Evolutionary conservation across 1,140 invertebrate species (phyloP).

Genomic region (Plectrocnemia conspersa): DNA sequence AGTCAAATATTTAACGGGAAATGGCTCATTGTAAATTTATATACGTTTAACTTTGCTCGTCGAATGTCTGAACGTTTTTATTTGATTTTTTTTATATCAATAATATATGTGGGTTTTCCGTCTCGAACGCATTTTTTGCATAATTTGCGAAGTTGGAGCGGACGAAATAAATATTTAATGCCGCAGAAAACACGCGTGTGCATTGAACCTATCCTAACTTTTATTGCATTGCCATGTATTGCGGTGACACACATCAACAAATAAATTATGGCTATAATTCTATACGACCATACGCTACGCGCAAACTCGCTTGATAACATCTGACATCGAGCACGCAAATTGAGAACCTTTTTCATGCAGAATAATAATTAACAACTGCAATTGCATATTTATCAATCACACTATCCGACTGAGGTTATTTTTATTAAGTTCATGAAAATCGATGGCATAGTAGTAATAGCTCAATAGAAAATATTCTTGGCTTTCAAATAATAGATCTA

Average conservation of each 20-base stretch:
- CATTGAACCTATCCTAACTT: slow-evolving; percentile 24
- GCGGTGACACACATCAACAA: slow-evolving; percentile 16
- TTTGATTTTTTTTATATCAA: background rate
- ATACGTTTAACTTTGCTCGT: no score
- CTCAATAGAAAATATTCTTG: no score
- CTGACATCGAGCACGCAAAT: slow-evolving; percentile 14
- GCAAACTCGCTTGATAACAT: slow-evolving; percentile 11
- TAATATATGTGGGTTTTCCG: background rate
- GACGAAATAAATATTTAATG: no score
- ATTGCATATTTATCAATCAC: no score
- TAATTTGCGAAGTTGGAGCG: background rate
- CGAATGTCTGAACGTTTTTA: background rate
- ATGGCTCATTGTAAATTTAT: no score
- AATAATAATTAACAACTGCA: no score
- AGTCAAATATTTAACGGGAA: no score
- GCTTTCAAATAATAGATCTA: no score
- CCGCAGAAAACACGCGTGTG: slow-evolving; percentile 18
- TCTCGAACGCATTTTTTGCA: background rate
- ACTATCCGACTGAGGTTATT: no score
- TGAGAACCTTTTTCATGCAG: slow-evolving; percentile 12
- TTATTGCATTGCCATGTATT: slow-evolving; percentile 15
- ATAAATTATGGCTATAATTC: slow-evolving; percentile 15
- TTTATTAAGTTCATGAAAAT: no score
- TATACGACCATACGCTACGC: background rate
- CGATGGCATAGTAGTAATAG: no score